Evolutionary conservation across 2,888 invertebrate species (phyloP), one percentile per base, ranked within the genome.

Genomic region (Papilio demoleus): DNA sequence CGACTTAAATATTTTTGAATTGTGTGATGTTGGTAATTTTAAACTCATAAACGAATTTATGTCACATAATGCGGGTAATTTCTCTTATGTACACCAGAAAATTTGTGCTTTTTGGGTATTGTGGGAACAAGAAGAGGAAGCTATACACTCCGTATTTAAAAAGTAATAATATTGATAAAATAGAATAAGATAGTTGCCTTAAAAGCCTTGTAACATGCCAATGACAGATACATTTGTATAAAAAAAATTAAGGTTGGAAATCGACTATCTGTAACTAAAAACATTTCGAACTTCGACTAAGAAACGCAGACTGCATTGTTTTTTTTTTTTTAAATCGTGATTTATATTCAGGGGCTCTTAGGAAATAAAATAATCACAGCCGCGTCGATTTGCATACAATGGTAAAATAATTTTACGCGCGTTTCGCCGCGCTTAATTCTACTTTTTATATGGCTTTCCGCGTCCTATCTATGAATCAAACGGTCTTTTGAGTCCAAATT

Each of bases 371-470:
- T 92, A 92, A 92, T 92, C 92, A 92, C 91, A 81, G 86, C 87
- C 80, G 84, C 85, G 82, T 85, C 78, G 86, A 92, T 92, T 92
- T 92, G 92, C 92, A 92, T 92, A 92, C 92, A 92, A 92, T 92
- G 92, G 92, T 90, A 92, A 92, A 92, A 92, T 92, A 92, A 92
- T 92, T 92, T 92, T 92, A 92, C 92, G 92, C 92, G 92, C 89
- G 91, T 92, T 91, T 90, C 89, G 88, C 87, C 88, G 90, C 88
- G 90, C 84, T 92, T 91, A 90, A 90, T 90, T 92, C 85, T 91
- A 88, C 89, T 91, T 92, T 92, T 92, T 92, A 89, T 92, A 88
- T 86, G 86, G 85, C 84, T 87, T 90, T 89, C 87, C 85, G 87
- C 85, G 86, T 84, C 88, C 88, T 92, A 92, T 92, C 92, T 92